These are phyloP conservation scores for Leuciscus idus DNA, from an alignment of 2,113 vertebrate species.

Conservation along the genomic window DNA sequence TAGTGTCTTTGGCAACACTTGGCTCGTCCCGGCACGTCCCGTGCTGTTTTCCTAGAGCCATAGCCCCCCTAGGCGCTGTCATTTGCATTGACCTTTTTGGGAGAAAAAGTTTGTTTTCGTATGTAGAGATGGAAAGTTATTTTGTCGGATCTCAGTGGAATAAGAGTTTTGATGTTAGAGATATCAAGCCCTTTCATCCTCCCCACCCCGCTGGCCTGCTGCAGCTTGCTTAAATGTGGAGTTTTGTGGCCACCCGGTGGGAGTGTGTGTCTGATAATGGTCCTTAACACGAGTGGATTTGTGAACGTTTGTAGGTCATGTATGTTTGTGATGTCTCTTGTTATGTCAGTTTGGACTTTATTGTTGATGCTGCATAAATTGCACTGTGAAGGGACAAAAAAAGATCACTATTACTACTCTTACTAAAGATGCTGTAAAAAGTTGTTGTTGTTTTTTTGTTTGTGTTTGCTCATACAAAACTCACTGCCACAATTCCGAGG, in stretches of 20 bases:
- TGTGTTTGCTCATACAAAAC: too few species aligned
- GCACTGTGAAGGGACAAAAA: too few species aligned
- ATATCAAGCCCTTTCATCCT: constrained; percentile 16
- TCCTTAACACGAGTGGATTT: not conserved
- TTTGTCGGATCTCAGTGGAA: constrained; percentile 51
- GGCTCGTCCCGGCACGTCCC: constrained; percentile 64
- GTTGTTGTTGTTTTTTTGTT: too few species aligned
- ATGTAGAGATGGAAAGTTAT: not conserved
- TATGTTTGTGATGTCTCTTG: too few species aligned
- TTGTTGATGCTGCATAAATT: too few species aligned
- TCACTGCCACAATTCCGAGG: not conserved
- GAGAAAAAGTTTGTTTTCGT: not conserved
- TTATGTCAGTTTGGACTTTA: too few species aligned
- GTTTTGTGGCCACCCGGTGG: not conserved
- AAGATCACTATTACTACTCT: too few species aligned
- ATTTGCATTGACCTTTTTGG: not conserved
- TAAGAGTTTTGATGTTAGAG: constrained; percentile 49
- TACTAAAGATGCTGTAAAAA: too few species aligned
- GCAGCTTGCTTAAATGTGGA: not conserved
- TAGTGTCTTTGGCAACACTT: constrained; percentile 65
- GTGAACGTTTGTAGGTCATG: not conserved
- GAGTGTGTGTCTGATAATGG: not conserved
- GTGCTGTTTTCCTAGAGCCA: constrained; percentile 27
- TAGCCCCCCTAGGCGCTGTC: constrained; percentile 2
- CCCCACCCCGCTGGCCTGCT: constrained; percentile 25